Conservation (phyloP, 2,888 invertebrate species). For the Corythucha ciliata region DNA sequence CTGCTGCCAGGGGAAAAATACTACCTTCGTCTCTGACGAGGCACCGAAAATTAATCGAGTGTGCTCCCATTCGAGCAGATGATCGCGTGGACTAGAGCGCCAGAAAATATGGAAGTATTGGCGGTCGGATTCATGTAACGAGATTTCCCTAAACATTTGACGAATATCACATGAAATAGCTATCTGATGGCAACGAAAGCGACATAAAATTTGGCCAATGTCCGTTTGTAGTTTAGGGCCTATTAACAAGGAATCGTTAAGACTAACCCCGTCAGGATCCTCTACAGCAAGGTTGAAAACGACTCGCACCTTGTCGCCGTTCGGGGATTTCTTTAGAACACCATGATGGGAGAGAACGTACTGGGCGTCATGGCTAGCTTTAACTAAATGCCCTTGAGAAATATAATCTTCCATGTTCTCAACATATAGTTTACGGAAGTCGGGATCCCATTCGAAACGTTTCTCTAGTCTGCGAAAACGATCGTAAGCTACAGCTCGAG, state of each 20-base stretch:
- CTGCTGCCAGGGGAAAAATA: too few relatives aligned
- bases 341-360: constrained; percentile 22
- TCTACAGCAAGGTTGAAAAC: constrained; percentile 13
- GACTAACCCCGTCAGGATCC: constrained; percentile 1
- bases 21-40: too few relatives aligned
- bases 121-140: too few relatives aligned
- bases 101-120: too few relatives aligned
- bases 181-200: background rate
- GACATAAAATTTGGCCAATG: constrained; percentile 5
- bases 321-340: constrained; percentile 10
- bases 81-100: too few relatives aligned
- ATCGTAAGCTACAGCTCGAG: background rate
- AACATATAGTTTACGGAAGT: background rate
- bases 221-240: constrained; percentile 20
- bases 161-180: constrained; percentile 7
- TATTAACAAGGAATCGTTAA: constrained; percentile 8
- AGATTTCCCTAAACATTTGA: constrained; percentile 5
- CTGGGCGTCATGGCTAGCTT: background rate
- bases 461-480: constrained; percentile 12
- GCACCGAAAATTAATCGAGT: too few relatives aligned
- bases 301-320: constrained; percentile 9
- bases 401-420: constrained; percentile 18
- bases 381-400: constrained; percentile 9
- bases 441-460: constrained; percentile 5
- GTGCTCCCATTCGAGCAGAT: too few relatives aligned